phyloP scores from a whole-genome alignment of 2,797 vertebrate species.

The Phrynocephalus guinanensis region DNA sequence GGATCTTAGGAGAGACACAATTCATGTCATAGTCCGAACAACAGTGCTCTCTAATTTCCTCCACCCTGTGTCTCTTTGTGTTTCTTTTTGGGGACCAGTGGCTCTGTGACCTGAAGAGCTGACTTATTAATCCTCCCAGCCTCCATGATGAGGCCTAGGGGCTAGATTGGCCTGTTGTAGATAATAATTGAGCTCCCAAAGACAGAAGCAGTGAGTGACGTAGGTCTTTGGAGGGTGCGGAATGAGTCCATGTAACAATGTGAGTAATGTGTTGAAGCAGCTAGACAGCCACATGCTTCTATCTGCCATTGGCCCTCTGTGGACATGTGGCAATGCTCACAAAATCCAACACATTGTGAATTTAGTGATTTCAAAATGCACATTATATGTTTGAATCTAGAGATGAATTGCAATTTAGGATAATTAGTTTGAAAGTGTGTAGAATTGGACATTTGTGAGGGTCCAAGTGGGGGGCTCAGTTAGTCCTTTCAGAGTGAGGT shows the following conservation, averaged over 20 bases:
- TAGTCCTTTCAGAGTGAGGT: too few relatives aligned
- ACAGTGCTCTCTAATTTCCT: conserved; percentile 32
- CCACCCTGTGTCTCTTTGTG: conserved; percentile 18
- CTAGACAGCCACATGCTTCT: neutral
- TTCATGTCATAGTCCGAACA: conserved; percentile 28
- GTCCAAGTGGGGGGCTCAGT: too few relatives aligned
- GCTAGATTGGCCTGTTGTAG: neutral
- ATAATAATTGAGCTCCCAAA: too few relatives aligned
- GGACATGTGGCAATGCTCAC: neutral
- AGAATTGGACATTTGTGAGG: too few relatives aligned
- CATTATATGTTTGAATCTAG: neutral
- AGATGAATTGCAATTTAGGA: too few relatives aligned
- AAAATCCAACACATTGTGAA: neutral
- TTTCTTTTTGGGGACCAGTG: conserved; percentile 11
- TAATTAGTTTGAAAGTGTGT: too few relatives aligned
- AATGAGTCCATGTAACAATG: neutral
- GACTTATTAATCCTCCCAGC: neutral
- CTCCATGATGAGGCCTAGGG: too few relatives aligned
- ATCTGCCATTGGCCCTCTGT: neutral
- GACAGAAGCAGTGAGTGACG: neutral
- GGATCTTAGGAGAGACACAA: conserved; percentile 2
- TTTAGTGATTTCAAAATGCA: conserved; percentile 18
- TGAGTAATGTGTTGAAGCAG: neutral
- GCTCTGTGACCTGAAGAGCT: neutral
- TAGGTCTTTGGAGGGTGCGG: neutral